These are phyloP conservation scores for Apogon hyalosoma DNA, from an alignment of 2,797 vertebrate genomes.

Conservation along the genomic window DNA sequence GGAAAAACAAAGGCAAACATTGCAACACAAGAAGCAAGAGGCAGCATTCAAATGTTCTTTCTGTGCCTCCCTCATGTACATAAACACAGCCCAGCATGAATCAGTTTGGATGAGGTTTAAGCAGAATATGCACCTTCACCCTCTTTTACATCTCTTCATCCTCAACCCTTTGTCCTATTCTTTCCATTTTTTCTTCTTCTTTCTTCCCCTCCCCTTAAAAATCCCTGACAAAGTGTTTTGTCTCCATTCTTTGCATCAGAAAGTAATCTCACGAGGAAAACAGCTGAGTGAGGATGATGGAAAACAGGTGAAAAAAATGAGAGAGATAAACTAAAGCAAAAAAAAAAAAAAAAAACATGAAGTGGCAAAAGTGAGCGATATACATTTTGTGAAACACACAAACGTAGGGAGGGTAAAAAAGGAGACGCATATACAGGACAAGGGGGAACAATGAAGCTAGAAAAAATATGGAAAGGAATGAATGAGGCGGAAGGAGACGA, in stretches of 20 bases:
- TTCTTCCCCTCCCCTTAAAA: not conserved
- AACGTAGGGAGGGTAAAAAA: too few relatives aligned
- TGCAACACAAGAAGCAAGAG: not conserved
- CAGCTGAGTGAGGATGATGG: not conserved
- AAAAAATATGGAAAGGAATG: not conserved
- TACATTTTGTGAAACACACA: not conserved
- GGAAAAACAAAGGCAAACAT: not conserved
- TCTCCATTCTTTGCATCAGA: not conserved
- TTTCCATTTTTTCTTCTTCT: not conserved
- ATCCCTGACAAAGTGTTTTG: slow-evolving; percentile 7
- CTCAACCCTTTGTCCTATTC: slow-evolving; percentile 14
- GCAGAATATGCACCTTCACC: slow-evolving; percentile 29
- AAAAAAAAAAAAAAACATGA: not conserved
- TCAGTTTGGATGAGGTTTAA: slow-evolving; percentile 3
- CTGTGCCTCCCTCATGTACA: slow-evolving; percentile 8
- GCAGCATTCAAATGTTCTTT: not conserved
- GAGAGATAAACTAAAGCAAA: not conserved
- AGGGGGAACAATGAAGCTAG: not conserved
- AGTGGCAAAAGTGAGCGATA: not conserved
- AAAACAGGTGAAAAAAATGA: not conserved
- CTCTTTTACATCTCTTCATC: not conserved
- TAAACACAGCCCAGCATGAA: not conserved
- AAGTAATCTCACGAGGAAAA: slow-evolving; percentile 3
- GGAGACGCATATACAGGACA: not conserved
- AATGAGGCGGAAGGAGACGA: not conserved